These are phyloP conservation scores for Acanthosepion lycidas DNA, from an alignment of 2,888 invertebrate species.

Conservation along the genomic window DNA sequence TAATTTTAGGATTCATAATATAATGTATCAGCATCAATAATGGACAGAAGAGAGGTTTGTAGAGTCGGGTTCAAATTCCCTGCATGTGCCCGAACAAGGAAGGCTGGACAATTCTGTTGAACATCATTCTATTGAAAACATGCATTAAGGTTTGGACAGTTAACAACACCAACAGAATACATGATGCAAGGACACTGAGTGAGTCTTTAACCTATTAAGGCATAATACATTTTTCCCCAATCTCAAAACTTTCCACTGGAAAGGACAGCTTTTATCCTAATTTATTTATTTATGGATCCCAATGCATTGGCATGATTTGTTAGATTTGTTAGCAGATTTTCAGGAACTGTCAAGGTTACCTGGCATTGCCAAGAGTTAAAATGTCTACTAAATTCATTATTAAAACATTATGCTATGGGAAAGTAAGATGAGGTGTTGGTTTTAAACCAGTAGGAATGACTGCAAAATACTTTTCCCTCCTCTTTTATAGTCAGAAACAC, in stretches of 20 bases:
- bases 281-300: not conserved
- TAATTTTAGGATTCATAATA: not conserved
- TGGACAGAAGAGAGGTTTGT: not conserved
- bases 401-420: not conserved
- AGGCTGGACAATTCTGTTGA: not conserved
- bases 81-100: not conserved
- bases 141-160: conserved; percentile 33
- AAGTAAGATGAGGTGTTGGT: not conserved
- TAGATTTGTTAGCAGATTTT: not conserved
- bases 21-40: conserved; percentile 5
- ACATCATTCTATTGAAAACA: conserved; percentile 7
- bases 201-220: not conserved
- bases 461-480: too few species aligned
- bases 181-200: not conserved
- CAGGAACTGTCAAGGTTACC: not conserved
- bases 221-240: not conserved
- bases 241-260: not conserved
- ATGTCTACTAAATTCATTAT: not conserved
- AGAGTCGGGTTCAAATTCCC: not conserved
- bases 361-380: not conserved
- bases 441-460: not conserved
- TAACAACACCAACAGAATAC: not conserved
- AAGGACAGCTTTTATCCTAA: conserved; percentile 17
- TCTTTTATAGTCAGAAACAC: too few species aligned
- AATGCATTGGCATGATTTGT: not conserved